Base-by-base conservation (phyloP, 2,888 invertebrate genomes). In the Tholera decimalis region DNA sequence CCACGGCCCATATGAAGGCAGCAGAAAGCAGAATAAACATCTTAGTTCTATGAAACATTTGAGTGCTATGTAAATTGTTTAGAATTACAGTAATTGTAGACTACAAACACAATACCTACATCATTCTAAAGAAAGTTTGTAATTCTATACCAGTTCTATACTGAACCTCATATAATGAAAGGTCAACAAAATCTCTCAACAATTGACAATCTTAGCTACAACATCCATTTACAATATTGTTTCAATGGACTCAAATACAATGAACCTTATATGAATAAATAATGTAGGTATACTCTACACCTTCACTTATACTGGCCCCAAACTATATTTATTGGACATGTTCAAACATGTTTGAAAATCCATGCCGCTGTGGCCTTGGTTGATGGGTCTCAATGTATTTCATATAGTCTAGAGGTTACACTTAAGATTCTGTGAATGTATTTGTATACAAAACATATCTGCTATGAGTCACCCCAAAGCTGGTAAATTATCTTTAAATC, bases 321-420 rank as follows among this genome's bases (percentile, higher is more conserved):
- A 35, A 39, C 46, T 58, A 63, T 41, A 65, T n/a, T 51, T 51
- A 58, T 44, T 11, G 63, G 71, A 75, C 87, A 82, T 61, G 89
- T 88, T 83, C 55, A 68, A 80, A 88, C 87, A 82, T 77, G 87
- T 86, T 64, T 24, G 49, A 64, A 70, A 64, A 62, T 72, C 73
- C 66, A 65, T 57, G 63, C 51, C 33, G 6, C 20, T 37, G 8
- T 18, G 67, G 78, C 83, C 83, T 84, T 85, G 79, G 59, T 73
- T 49, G 63, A 75, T 41, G 53, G 62, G 67, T 80, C 73, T 70
- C 49, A 72, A 57, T 71, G 59, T 73, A 73, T 53, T 62, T 72
- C 69, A 73, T 51, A 35, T 73, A 43, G 67, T 70, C 68, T 64
- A n/a, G 68, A 79, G 77, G 74, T 83, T 78, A 73, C 44, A 53